Conservation (phyloP, 2,888 invertebrate species). For the Metallyticus violacea region DNA sequence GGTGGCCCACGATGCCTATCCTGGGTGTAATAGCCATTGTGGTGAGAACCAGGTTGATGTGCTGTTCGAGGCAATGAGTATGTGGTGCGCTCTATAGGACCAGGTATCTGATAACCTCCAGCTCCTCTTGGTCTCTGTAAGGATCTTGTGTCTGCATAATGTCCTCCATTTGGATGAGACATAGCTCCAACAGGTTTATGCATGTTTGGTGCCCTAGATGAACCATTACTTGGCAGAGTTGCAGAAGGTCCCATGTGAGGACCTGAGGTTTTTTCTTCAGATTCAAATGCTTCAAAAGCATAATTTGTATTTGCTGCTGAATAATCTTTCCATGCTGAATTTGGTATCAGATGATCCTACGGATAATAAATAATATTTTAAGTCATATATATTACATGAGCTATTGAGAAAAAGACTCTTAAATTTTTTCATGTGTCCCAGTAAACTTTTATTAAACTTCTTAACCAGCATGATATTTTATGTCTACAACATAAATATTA, state of each 20-base stretch:
- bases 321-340: constrained; percentile 87
- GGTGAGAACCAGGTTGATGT: constrained; percentile 44
- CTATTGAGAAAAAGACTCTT: too few relatives aligned
- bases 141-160: constrained; percentile 51
- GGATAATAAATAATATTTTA: constrained; percentile 33
- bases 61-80: constrained; percentile 74
- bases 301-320: constrained; percentile 81
- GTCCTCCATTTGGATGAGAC: constrained; percentile 22
- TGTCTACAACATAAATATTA: too few relatives aligned
- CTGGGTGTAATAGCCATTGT: constrained; percentile 40
- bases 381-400: background rate
- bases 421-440: background rate
- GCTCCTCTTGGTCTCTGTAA: constrained; percentile 54
- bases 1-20: constrained; percentile 43
- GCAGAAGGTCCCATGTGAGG: constrained; percentile 37
- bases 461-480: too few relatives aligned
- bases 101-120: constrained; percentile 44
- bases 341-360: constrained; percentile 79
- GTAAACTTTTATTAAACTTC: too few relatives aligned
- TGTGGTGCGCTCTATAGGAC: constrained; percentile 56
- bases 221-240: constrained; percentile 40
- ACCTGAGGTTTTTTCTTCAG: constrained; percentile 62
- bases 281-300: constrained; percentile 84
- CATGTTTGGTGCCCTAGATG: constrained; percentile 33
- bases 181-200: constrained; percentile 20